Evolutionary conservation across 2,888 invertebrate species (phyloP).

Genomic region (Nomada ferruginata): DNA sequence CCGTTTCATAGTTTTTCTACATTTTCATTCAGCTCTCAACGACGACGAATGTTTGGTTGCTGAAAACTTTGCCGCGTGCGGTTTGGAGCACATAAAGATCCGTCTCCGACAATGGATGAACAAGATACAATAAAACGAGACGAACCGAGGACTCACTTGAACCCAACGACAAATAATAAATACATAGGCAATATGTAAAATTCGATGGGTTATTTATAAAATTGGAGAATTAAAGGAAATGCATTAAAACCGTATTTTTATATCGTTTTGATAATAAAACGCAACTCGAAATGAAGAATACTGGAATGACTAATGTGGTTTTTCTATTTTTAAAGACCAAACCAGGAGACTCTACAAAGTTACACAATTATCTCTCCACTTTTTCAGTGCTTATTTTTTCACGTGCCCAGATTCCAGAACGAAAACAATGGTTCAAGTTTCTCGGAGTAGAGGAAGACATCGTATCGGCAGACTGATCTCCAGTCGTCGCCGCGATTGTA

Average conservation of each 20-base stretch:
- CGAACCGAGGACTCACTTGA: background rate
- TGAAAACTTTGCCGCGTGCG: background rate
- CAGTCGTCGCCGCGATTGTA: background rate
- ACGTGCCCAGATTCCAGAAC: too few relatives aligned
- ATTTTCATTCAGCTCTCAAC: background rate
- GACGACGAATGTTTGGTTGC: slow-evolving; percentile 22
- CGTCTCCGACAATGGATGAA: background rate
- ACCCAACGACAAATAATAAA: background rate
- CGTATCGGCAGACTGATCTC: background rate
- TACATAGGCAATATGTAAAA: background rate
- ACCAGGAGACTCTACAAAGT: too few relatives aligned
- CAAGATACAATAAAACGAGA: background rate
- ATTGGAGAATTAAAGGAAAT: background rate
- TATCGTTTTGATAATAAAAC: background rate
- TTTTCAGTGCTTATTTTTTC: background rate
- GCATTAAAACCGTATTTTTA: background rate
- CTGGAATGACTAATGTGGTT: too few relatives aligned
- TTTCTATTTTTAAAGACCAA: too few relatives aligned
- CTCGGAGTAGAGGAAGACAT: too few relatives aligned
- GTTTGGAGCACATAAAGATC: background rate
- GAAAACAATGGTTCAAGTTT: too few relatives aligned
- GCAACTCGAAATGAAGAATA: background rate
- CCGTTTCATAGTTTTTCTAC: background rate
- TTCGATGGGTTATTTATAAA: background rate
- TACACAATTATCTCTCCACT: too few relatives aligned